Conservation (phyloP, 2,113 vertebrate species). For the Hemiprocne comata region DNA sequence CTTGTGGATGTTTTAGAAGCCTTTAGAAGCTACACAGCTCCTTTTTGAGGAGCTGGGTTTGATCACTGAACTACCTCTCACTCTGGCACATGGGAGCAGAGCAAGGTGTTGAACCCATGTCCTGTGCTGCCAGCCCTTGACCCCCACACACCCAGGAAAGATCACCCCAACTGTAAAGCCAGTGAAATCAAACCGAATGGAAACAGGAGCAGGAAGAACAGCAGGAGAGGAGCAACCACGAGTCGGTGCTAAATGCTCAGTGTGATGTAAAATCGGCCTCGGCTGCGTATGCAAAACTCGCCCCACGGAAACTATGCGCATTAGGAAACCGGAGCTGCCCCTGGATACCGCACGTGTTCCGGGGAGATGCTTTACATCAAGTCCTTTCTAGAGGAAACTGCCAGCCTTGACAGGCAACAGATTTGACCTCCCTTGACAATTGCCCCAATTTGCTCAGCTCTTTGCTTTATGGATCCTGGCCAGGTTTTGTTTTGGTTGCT, state of each 20-base stretch:
- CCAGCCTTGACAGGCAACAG: conserved; percentile 55
- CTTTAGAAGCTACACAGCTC: not conserved
- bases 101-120: not conserved
- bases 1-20: not conserved
- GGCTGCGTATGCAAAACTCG: not conserved
- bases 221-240: not conserved
- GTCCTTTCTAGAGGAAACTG: conserved; percentile 47
- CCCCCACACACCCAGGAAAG: rapidly evolving
- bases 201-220: not conserved
- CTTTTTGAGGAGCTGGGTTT: not conserved
- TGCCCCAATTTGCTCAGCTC: conserved; percentile 59
- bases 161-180: not conserved
- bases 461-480: conserved; percentile 46
- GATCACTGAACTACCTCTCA: not conserved
- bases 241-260: not conserved
- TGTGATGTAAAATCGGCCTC: not conserved
- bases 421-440: conserved; percentile 60
- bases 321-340: conserved; percentile 15
- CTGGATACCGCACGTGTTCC: not conserved
- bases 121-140: not conserved
- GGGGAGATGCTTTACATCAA: conserved; percentile 16
- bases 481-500: conserved; percentile 2
- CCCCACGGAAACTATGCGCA: not conserved
- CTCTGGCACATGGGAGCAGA: not conserved
- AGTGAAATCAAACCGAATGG: not conserved